Evolutionary conservation across 2,888 invertebrate species (phyloP).

Genomic region (Agrochola macilenta): DNA sequence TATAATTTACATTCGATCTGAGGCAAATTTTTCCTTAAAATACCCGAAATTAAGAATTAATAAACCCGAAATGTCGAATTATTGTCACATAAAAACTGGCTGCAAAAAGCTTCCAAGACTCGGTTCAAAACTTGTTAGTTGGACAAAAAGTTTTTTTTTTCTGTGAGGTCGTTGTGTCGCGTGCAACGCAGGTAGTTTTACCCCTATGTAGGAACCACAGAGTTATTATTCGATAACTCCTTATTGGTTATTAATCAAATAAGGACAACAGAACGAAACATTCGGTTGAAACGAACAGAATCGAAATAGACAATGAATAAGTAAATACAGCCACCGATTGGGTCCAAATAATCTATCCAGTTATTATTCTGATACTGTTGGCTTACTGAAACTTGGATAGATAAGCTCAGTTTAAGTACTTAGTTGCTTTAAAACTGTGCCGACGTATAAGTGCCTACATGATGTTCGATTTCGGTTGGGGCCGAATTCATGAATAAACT

Average conservation of each 20-base stretch:
- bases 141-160: conserved; percentile 62
- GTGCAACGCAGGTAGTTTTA: conserved; percentile 73
- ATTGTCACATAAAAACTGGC: conserved; percentile 51
- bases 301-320: conserved; percentile 53
- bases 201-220: conserved; percentile 27
- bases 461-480: conserved; percentile 72
- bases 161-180: conserved; percentile 60
- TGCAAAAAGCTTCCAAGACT: conserved; percentile 50
- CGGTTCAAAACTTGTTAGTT: conserved; percentile 63
- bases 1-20: conserved; percentile 37
- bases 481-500: conserved; percentile 72
- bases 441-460: conserved; percentile 59
- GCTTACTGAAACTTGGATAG: conserved; percentile 58
- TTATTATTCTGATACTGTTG: conserved; percentile 57
- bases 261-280: conserved; percentile 25
- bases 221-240: conserved; percentile 39
- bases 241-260: conserved; percentile 50
- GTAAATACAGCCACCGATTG: conserved; percentile 48
- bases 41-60: conserved; percentile 34
- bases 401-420: conserved; percentile 63
- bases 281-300: conserved; percentile 28
- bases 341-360: conserved; percentile 58
- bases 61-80: conserved; percentile 38
- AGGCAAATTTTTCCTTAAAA: conserved; percentile 14
- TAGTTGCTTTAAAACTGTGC: conserved; percentile 60